Conservation (phyloP, 2,113 vertebrate species). For the Morone saxatilis region DNA sequence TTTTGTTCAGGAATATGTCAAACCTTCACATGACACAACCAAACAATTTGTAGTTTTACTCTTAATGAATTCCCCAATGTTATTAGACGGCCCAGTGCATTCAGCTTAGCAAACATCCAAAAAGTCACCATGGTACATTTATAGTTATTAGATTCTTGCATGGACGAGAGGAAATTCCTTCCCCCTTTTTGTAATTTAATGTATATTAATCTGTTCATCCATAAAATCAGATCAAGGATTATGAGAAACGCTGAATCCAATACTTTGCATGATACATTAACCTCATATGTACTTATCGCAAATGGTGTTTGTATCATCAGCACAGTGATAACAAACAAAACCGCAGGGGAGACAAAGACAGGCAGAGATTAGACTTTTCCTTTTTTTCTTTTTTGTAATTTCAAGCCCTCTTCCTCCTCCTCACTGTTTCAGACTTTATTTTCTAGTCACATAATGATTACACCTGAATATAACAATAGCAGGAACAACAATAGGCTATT, state of each 20-base stretch:
- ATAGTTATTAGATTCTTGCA: conserved; percentile 66
- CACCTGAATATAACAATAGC: conserved; percentile 13
- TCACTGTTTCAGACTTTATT: conserved; percentile 18
- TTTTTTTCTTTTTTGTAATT: conserved; percentile 1
- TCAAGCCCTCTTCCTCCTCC: not conserved
- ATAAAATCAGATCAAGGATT: conserved; percentile 79
- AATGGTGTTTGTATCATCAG: conserved; percentile 56
- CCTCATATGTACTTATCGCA: conserved; percentile 37
- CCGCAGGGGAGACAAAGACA: conserved; percentile 8
- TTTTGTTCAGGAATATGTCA: conserved; percentile 27
- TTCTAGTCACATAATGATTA: conserved; percentile 20
- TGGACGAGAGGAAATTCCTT: conserved; percentile 46
- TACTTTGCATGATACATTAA: conserved; percentile 77
- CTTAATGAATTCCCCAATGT: conserved; percentile 31
- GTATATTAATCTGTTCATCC: conserved; percentile 71
- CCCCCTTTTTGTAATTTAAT: conserved; percentile 57
- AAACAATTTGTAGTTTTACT: conserved; percentile 43
- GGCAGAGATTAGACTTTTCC: conserved; percentile 6
- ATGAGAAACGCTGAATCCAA: conserved; percentile 67
- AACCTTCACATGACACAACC: conserved; percentile 28
- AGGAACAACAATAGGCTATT: conserved; percentile 18
- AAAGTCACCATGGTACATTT: conserved; percentile 64
- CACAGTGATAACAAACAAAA: conserved; percentile 43
- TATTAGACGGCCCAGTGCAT: conserved; percentile 32
- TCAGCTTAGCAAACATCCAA: conserved; percentile 40